Percentiles rank a stretch among this genome's conserved stretches.
Evolutionary conservation across 2,888 invertebrate species (phyloP).

Genomic region (Cantharis lateralis): DNA sequence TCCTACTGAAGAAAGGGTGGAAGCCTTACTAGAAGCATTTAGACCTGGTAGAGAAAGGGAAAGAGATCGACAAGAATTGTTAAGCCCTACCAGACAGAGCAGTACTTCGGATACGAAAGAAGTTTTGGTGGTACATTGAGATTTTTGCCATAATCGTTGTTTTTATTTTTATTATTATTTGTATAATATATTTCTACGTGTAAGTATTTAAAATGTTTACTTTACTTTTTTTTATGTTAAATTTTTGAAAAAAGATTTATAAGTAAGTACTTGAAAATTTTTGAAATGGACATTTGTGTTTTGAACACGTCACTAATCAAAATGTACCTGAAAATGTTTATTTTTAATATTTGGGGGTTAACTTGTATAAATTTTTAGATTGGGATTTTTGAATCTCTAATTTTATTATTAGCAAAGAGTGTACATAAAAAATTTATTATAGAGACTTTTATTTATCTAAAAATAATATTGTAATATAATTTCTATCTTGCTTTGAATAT

Average conservation of each 20-base stretch:
- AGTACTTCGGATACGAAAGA: slow-evolving; percentile 45
- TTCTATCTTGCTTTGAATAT: slow-evolving; percentile 22
- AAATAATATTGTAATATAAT: slow-evolving; percentile 16
- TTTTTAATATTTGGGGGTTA: slow-evolving; percentile 26
- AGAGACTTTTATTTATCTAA: slow-evolving; percentile 14
- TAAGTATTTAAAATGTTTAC: slow-evolving; percentile 6
- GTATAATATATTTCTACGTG: slow-evolving; percentile 8
- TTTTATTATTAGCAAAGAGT: slow-evolving; percentile 14
- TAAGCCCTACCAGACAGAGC: slow-evolving; percentile 64
- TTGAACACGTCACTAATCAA: slow-evolving; percentile 23
- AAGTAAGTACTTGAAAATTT: slow-evolving; percentile 9
- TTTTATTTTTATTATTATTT: slow-evolving; percentile 11
- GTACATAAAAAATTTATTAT: slow-evolving; percentile 12
- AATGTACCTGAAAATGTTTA: slow-evolving; percentile 29
- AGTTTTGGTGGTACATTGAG: slow-evolving; percentile 25
- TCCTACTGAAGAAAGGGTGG: slow-evolving; percentile 89
- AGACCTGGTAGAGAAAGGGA: slow-evolving; percentile 79
- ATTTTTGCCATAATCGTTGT: not conserved
- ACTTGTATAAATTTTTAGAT: slow-evolving; percentile 24
- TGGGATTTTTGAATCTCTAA: slow-evolving; percentile 21
- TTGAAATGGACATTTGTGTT: slow-evolving; percentile 16
- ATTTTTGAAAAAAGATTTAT: slow-evolving; percentile 18
- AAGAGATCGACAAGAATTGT: slow-evolving; percentile 72
- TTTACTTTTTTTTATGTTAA: slow-evolving; percentile 16
- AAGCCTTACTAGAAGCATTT: slow-evolving; percentile 86